These are phyloP conservation scores for Carapus acus DNA, from an alignment of 2,797 vertebrate species.

Conservation along the genomic window DNA sequence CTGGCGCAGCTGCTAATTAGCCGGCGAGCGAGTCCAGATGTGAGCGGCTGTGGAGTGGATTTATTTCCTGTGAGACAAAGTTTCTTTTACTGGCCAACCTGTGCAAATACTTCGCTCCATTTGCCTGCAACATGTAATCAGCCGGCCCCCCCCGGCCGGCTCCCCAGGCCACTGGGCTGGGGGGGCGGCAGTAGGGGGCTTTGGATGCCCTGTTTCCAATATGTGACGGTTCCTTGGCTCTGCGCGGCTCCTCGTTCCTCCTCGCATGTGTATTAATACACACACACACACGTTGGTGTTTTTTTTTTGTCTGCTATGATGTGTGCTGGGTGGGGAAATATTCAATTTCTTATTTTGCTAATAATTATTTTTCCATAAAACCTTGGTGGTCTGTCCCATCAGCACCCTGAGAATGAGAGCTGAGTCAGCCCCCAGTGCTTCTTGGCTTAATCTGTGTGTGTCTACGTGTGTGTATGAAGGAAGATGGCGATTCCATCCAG, in stretches of 20 bases:
- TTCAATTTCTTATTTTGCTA: constrained; percentile 27
- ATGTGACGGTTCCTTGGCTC: constrained; percentile 9
- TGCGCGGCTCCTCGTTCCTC: background rate
- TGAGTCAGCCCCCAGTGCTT: constrained; percentile 36
- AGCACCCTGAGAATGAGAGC: constrained; percentile 32
- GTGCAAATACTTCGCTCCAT: constrained; percentile 44
- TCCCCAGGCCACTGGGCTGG: too few relatives aligned
- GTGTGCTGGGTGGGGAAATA: constrained; percentile 17
- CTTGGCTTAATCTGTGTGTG: constrained; percentile 15
- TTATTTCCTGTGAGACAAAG: constrained; percentile 61
- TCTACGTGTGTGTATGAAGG: constrained; percentile 1
- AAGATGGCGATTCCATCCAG: constrained; percentile 40
- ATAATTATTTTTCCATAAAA: constrained; percentile 36
- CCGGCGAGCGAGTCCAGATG: constrained; percentile 38
- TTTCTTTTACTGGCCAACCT: constrained; percentile 56
- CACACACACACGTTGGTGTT: too few relatives aligned
- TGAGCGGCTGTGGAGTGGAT: constrained; percentile 49
- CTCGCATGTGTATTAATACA: too few relatives aligned
- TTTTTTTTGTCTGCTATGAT: background rate
- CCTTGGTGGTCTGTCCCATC: constrained; percentile 42
- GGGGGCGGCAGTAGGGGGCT: too few relatives aligned
- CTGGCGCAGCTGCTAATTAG: constrained; percentile 41
- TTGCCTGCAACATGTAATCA: constrained; percentile 37
- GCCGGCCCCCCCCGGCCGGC: too few relatives aligned
- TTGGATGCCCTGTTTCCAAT: too few relatives aligned